phyloP scores from a whole-genome alignment of 2,113 vertebrate genomes.

The Meles meles region DNA sequence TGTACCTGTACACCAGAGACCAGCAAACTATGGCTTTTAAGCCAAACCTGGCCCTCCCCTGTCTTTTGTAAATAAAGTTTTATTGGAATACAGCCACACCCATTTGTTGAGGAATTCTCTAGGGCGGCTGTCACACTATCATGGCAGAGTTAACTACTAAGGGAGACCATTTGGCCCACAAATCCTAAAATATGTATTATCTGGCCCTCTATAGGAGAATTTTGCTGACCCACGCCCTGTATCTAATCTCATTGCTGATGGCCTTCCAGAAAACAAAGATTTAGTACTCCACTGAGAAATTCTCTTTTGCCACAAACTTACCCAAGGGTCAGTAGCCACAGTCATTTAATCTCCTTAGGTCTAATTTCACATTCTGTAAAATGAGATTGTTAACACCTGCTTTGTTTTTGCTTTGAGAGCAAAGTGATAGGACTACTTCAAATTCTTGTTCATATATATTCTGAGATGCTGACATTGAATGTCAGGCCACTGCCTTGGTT shows the following conservation, averaged over 20 bases:
- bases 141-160: background rate
- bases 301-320: background rate
- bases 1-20: background rate
- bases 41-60: background rate
- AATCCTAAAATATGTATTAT: background rate
- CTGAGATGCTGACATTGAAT: background rate
- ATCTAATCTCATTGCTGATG: background rate
- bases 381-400: background rate
- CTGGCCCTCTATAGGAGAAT: background rate
- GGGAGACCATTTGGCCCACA: background rate
- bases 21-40: background rate
- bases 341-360: background rate
- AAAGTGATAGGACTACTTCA: background rate
- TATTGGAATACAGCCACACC: background rate
- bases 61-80: conserved; percentile 36
- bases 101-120: background rate
- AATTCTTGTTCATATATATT: background rate
- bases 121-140: background rate
- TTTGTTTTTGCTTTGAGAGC: background rate
- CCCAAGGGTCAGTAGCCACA: background rate
- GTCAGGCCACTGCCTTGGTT: background rate
- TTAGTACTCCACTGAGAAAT: background rate
- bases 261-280: background rate
- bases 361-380: conserved; percentile 14
- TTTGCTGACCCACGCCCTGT: background rate